phyloP scores from a whole-genome alignment of 2,113 vertebrate species.

The Gobius niger region DNA sequence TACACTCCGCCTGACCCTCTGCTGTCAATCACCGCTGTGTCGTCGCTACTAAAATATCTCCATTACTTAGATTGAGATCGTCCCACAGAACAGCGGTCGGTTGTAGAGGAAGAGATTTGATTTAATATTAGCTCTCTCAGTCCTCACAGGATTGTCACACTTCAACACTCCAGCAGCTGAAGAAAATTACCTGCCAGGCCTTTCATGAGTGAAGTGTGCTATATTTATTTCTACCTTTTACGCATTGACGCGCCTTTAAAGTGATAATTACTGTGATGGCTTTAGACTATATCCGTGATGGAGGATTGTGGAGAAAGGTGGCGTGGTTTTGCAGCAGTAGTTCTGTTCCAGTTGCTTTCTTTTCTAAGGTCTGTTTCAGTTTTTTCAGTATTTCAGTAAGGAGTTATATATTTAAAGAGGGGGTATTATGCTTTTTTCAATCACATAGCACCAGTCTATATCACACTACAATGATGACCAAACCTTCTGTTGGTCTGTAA shows the following conservation, averaged over 20 bases:
- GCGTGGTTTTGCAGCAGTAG: conserved; percentile 52
- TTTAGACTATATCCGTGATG: conserved; percentile 59
- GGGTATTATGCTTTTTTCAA: too few relatives aligned
- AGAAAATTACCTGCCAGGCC: conserved; percentile 79
- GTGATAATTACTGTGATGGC: conserved; percentile 70
- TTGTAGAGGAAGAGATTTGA: conserved; percentile 74
- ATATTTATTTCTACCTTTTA: conserved; percentile 74
- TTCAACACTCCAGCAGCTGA: conserved; percentile 54
- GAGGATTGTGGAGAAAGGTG: conserved; percentile 62
- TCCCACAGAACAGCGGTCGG: conserved; percentile 68
- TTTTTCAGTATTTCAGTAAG: too few relatives aligned
- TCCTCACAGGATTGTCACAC: conserved; percentile 74
- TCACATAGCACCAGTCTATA: too few relatives aligned
- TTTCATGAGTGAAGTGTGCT: conserved; percentile 66
- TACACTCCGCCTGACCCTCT: conserved; percentile 63
- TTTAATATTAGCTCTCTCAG: conserved; percentile 76
- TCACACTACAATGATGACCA: too few relatives aligned
- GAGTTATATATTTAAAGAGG: too few relatives aligned
- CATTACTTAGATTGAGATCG: conserved; percentile 71
- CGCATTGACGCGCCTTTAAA: conserved; percentile 72
- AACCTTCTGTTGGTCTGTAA: too few relatives aligned
- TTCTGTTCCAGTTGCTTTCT: conserved; percentile 50
- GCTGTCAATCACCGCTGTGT: conserved; percentile 58
- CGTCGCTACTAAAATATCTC: conserved; percentile 60
- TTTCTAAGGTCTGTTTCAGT: conserved; percentile 40